These are phyloP conservation scores for Siniperca undulata DNA, from an alignment of 2,797 vertebrate genomes.

Conservation along the genomic window DNA sequence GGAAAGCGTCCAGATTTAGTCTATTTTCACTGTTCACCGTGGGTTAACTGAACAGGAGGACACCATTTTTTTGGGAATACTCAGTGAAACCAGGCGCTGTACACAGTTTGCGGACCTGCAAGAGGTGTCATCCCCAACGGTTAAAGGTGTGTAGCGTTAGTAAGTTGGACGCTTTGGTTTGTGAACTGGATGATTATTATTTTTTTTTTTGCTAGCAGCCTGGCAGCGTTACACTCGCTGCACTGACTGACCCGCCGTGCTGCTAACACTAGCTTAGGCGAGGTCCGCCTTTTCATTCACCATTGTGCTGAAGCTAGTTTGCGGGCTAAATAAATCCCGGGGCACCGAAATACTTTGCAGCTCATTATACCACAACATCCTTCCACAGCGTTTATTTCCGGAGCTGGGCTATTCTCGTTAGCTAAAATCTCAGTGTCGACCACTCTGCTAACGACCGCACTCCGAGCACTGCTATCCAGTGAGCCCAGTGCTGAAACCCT, in stretches of 20 bases:
- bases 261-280: conserved; percentile 83
- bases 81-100: conserved; percentile 52
- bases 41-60: conserved; percentile 59
- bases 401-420: neutral
- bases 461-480: conserved; percentile 75
- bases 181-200: conserved; percentile 28
- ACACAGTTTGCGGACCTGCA: conserved; percentile 75
- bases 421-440: conserved; percentile 46
- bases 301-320: conserved; percentile 39
- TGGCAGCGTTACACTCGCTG: conserved; percentile 69
- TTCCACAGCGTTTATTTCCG: neutral
- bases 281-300: conserved; percentile 76
- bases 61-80: conserved; percentile 68
- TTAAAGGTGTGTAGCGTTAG: conserved; percentile 71
- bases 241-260: conserved; percentile 56
- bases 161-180: conserved; percentile 46
- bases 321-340: conserved; percentile 8
- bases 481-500: conserved; percentile 80
- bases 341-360: neutral
- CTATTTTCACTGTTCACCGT: conserved; percentile 59
- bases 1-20: conserved; percentile 82
- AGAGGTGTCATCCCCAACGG: conserved; percentile 75
- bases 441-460: conserved; percentile 48
- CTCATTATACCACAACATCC: neutral
- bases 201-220: conserved; percentile 65